phyloP scores from a whole-genome alignment of 2,888 invertebrate species.

The Monoplex corrugatus region DNA sequence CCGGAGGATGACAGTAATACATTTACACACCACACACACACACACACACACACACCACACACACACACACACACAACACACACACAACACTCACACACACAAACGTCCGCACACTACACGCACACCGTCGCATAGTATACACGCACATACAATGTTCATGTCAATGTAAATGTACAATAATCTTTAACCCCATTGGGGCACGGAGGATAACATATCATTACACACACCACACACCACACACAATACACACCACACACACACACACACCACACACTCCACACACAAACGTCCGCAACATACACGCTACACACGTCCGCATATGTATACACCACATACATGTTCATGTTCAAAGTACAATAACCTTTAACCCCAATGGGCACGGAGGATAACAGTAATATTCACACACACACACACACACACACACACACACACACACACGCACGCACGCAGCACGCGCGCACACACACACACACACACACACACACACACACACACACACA shows the following conservation, averaged over 20 bases:
- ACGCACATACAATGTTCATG: too few species aligned
- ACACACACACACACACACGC: not conserved
- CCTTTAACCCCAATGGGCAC: too few species aligned
- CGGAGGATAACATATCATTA: too few species aligned
- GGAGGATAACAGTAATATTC: not conserved
- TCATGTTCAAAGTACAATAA: too few species aligned
- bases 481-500: not conserved
- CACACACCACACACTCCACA: not conserved
- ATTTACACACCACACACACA: not conserved
- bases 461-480: not conserved
- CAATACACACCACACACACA: conserved; percentile 6
- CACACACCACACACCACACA: too few species aligned
- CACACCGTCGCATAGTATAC: not conserved
- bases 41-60: not conserved
- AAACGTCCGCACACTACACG: not conserved
- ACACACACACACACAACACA: not conserved
- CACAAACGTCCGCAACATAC: not conserved
- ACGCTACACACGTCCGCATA: not conserved
- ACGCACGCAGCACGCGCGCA: too few species aligned
- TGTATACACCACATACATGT: too few species aligned
- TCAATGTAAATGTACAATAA: too few species aligned
- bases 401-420: not conserved
- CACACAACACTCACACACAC: not conserved
- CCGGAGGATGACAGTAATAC: not conserved
- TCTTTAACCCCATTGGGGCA: too few species aligned